These are phyloP conservation scores for Trematocara macrostoma DNA, from an alignment of 2,113 vertebrate genomes.

Conservation along the genomic window DNA sequence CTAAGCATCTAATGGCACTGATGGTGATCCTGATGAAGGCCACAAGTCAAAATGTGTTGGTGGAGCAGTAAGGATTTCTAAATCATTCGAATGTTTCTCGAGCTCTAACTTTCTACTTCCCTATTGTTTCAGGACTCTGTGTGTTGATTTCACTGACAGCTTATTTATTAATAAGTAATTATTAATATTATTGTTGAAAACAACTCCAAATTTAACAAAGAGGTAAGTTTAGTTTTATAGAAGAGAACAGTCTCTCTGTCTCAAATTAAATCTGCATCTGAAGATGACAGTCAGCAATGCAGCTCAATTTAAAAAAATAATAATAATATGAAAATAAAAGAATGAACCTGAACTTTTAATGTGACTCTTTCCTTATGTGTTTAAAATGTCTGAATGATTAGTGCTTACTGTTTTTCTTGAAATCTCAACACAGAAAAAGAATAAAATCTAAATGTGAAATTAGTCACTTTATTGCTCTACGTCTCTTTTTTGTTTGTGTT, in stretches of 20 bases:
- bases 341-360: rapidly evolving
- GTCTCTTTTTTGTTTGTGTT: not conserved
- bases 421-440: not conserved
- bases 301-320: not conserved
- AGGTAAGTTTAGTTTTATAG: not conserved
- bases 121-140: rapidly evolving
- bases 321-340: not conserved
- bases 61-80: no score
- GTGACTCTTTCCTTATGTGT: not conserved
- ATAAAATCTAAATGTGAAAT: not conserved
- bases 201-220: not conserved
- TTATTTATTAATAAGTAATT: not conserved
- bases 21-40: no score
- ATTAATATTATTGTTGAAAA: not conserved
- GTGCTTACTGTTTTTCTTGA: not conserved
- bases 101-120: not conserved
- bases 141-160: not conserved
- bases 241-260: not conserved
- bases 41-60: no score
- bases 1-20: no score
- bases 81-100: no score
- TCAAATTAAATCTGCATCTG: rapidly evolving
- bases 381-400: not conserved
- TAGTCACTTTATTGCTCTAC: rapidly evolving
- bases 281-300: not conserved